phyloP scores from a whole-genome alignment of 2,113 vertebrate species.

The Hippotragus niger region DNA sequence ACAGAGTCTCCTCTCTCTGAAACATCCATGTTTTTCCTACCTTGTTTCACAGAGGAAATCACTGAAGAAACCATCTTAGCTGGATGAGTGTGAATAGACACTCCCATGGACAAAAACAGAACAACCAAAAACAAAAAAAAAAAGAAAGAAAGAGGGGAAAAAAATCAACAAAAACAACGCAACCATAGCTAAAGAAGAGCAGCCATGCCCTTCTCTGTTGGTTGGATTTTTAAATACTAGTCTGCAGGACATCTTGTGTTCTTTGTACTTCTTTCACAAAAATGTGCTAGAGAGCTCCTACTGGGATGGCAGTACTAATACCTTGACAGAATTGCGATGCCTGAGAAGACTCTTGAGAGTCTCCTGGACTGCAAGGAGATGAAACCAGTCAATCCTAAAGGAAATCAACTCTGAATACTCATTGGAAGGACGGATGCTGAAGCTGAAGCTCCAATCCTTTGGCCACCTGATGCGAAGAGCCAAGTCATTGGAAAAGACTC shows the following conservation, averaged over 20 bases:
- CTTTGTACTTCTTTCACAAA: neutral
- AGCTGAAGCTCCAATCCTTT: neutral
- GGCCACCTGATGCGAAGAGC: neutral
- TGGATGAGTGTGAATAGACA: neutral
- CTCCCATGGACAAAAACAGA: neutral
- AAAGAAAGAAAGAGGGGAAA: neutral
- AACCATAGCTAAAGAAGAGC: neutral
- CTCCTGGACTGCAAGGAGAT: neutral
- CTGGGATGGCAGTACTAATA: neutral
- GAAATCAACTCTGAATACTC: neutral
- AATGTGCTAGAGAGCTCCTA: neutral
- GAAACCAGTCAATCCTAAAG: neutral
- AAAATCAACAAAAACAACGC: neutral
- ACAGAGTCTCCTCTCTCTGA: neutral
- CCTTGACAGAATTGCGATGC: neutral
- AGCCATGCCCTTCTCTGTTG: neutral
- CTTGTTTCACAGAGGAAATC: neutral
- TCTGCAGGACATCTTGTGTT: neutral
- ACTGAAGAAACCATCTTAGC: neutral
- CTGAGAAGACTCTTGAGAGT: neutral
- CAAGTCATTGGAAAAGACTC: neutral
- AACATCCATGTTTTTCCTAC: neutral
- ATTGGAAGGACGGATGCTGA: neutral
- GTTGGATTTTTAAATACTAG: neutral
- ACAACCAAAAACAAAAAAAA: neutral